A percentile compares a stretch with the other conserved stretches of the same genome.
Conservation (phyloP, 2,113 vertebrate species). For the Psettodes erumei region DNA sequence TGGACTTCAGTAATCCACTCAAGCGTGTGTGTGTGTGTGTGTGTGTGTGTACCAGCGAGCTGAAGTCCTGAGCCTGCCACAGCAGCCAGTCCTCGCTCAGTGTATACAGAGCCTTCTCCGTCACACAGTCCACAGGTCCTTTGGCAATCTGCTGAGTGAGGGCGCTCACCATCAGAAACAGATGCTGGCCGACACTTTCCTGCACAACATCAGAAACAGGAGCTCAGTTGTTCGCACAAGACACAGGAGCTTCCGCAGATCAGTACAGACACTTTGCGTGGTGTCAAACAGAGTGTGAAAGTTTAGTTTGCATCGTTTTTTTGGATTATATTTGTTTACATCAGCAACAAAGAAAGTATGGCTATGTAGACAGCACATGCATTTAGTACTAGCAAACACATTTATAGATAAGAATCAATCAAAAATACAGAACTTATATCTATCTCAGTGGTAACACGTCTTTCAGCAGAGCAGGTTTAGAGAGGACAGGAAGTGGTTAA, state of each 20-base stretch:
- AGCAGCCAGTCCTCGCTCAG: constrained; percentile 97
- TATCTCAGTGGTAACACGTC: neutral
- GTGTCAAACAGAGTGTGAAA: neutral
- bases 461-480: neutral
- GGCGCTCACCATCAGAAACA: constrained; percentile 92
- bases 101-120: constrained; percentile 93
- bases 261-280: neutral
- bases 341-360: neutral
- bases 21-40: constrained; percentile 19
- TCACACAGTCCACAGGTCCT: constrained; percentile 93
- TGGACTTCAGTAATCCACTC: neutral
- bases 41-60: constrained; percentile 84
- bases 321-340: neutral
- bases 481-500: neutral
- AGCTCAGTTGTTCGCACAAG: neutral
- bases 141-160: constrained; percentile 92
- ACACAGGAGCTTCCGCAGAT: neutral
- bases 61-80: constrained; percentile 94
- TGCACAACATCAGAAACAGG: constrained; percentile 59
- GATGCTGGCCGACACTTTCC: constrained; percentile 93
- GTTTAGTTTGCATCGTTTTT: too few species aligned
- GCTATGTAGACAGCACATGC: neutral
- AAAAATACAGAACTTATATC: neutral
- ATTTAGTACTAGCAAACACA: neutral
- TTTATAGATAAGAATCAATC: neutral